Evolutionary conservation across 2,888 invertebrate genomes (phyloP), one percentile per base, ranked within the genome.

Genomic region (Andrena chrysosceles): DNA sequence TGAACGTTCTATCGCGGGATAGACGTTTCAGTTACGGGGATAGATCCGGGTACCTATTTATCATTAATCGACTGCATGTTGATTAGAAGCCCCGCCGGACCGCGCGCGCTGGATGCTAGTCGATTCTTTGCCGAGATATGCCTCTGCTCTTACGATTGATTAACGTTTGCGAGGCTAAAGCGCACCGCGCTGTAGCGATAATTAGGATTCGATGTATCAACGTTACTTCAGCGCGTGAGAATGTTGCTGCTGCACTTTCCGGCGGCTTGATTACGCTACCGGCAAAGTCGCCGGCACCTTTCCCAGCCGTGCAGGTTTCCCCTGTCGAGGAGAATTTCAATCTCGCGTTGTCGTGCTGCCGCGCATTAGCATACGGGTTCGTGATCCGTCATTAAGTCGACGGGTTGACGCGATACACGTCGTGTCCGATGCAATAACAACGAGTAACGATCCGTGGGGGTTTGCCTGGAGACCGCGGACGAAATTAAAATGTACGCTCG

Each of bases 321-420:
- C 13, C 48, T 20, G 23, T 49, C 20, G n/a, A 71, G 3, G 23
- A 52, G 16, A 49, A 31, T 62, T 71, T 71, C 63, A 23, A 63
- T 56, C 62, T 63, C 20, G 7, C 23, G 35, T 54, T 20, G 29
- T 26, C 26, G 59, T 20, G 8, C 6, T 10, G 42, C 42, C 23
- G 16, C 3, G 23, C 29, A 79, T 80, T 75, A 80, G 74, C 76
- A 76, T 76, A 63, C 49, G 66, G n/a, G 66, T 74, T 74, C 74
- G 56, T 56, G 67, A 74, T 54, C 63, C 59, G 33, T 67, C 70
- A 62, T 70, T 70, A 64, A 79, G 23, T 35, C 31, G 31, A 13
- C 23, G 42, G 48, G 20, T 62, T 33, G 78, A 60, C 69, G 52
- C 62, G 68, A n/a, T 13, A 42, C 10, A n/a, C 48, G 23, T 31